Conservation (phyloP, 2,888 invertebrate species). For the Andrena flavipes region DNA sequence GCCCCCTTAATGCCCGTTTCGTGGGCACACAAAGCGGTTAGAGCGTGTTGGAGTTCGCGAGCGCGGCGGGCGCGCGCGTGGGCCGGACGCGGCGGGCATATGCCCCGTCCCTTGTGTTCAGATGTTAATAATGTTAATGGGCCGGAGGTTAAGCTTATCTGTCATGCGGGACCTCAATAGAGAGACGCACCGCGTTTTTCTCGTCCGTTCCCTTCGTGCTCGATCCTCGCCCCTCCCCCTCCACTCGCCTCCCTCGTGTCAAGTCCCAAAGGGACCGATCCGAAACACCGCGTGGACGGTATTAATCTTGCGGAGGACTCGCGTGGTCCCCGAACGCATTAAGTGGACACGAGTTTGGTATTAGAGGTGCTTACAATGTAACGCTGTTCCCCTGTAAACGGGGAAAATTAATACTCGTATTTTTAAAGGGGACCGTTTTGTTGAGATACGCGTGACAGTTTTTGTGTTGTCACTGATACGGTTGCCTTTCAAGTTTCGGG, state of each 20-base stretch:
- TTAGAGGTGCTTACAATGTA: constrained; percentile 38
- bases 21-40: constrained; percentile 66
- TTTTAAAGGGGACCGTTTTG: background rate
- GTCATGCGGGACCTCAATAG: constrained; percentile 79
- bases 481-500: too few species aligned
- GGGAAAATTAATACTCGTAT: constrained; percentile 37
- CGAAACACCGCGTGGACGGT: constrained; percentile 65
- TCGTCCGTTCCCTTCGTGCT: constrained; percentile 54
- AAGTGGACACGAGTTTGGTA: constrained; percentile 56
- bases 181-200: constrained; percentile 65
- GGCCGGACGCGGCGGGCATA: constrained; percentile 69
- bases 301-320: constrained; percentile 67
- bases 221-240: constrained; percentile 52
- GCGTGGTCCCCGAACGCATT: constrained; percentile 57
- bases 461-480: too few species aligned
- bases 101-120: constrained; percentile 70
- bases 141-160: constrained; percentile 80
- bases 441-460: too few species aligned
- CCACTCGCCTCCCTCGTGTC: constrained; percentile 46
- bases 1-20: constrained; percentile 65
- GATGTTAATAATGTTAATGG: constrained; percentile 82
- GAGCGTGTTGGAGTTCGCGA: constrained; percentile 63
- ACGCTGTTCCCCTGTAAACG: constrained; percentile 2
- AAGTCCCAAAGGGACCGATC: constrained; percentile 57
- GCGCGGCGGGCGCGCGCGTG: constrained; percentile 64